Base-by-base conservation (phyloP, 23 tunicate species). In the Clavelina lepadiformis region DNA sequence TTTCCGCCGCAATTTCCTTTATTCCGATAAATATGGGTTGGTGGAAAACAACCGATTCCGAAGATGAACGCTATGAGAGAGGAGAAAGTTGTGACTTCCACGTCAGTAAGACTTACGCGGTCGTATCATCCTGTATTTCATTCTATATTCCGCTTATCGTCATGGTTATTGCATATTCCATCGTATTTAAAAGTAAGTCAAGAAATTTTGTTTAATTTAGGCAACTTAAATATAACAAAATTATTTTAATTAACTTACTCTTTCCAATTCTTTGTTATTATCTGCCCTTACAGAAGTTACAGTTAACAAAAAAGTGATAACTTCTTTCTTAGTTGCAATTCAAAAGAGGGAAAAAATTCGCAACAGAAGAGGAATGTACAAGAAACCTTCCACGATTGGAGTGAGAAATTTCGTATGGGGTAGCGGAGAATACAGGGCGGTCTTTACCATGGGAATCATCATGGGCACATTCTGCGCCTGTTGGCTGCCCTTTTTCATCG, bases 401-500 rank as follows among this genome's bases (percentile, higher is more conserved):
- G 65, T 74, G 3, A 75, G 46, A 29, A 47, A 64, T 1, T 55
- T 85, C 36, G 63, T 89, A 53, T 89, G 97, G 97, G 80, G 80
- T 19, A 75, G 76, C 25, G 77, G 80, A 36, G 91, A 89, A 64
- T 55, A 85, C 66, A 69, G 89, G 49, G 81, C 97, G 22, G 88
- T 89, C 15, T 89, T 89, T 33, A 89, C 97, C 31, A 80, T 89
- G 83, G 97, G 97, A 28, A 66, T 82, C 26, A 81, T 89, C 70
- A 89, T 89, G 97, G 97, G 97, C 50, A 89, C 86, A 23, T 89
- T 89, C 52, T 78, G 70, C 35, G 53, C 76, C 2, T 89, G 97
- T 34, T 89, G 97, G 97, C 71, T 89, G 52, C 97, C 97, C 4
- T 89, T 89, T 57, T 89, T 89, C 54, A 76, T 89, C 33, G 62